These are phyloP conservation scores for Apamea anceps DNA, from an alignment of 2,888 invertebrate species.

Conservation along the genomic window DNA sequence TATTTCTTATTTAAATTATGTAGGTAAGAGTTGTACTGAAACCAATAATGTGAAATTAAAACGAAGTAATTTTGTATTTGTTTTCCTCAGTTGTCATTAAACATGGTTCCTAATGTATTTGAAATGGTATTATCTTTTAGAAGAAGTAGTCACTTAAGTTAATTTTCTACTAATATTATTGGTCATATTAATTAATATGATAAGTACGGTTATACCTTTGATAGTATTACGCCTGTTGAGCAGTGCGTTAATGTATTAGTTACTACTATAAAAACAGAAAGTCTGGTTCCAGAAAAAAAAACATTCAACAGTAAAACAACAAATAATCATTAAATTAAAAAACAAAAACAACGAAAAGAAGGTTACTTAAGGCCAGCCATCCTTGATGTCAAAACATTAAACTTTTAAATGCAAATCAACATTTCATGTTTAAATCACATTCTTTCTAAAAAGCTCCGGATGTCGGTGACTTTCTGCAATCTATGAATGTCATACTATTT, in stretches of 20 bases:
- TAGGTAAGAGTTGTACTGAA: neutral
- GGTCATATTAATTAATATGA: neutral
- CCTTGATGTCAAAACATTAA: neutral
- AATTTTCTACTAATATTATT: neutral
- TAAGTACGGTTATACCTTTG: neutral
- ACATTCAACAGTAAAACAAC: neutral
- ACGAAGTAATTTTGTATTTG: neutral
- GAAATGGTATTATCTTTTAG: neutral
- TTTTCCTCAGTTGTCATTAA: neutral
- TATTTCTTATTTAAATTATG: neutral
- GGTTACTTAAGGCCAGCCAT: neutral
- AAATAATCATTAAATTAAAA: neutral
- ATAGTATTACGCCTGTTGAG: neutral
- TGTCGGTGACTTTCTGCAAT: slow-evolving; percentile 9
- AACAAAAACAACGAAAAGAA: no score
- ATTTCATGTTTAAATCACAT: neutral
- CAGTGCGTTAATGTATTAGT: neutral
- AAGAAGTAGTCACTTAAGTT: slow-evolving; percentile 1
- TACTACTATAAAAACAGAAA: slow-evolving; percentile 3
- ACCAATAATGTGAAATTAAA: slow-evolving; percentile 3
- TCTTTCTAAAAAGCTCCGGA: neutral
- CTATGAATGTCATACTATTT: neutral
- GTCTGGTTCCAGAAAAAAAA: neutral
- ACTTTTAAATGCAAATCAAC: no score
- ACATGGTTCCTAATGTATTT: neutral